Conservation (phyloP, 2,113 vertebrate species). For the Progne subis region DNA sequence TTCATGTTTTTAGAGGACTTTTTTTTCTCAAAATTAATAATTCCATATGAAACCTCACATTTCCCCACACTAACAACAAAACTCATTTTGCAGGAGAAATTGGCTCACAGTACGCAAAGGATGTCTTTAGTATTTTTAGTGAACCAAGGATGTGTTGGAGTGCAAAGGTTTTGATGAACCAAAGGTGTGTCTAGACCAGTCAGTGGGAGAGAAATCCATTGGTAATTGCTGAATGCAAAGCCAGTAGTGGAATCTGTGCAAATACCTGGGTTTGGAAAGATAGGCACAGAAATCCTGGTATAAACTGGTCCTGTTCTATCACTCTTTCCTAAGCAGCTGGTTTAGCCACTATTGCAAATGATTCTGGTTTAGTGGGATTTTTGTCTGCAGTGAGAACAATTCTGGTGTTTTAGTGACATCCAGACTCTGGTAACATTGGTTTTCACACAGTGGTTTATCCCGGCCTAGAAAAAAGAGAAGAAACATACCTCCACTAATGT, state of each 20-base stretch:
- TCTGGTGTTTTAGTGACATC: neutral
- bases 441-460: neutral
- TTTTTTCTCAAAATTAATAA: neutral
- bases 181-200: neutral
- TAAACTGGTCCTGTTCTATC: neutral
- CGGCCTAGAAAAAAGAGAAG: neutral
- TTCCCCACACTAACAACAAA: neutral
- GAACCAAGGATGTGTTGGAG: neutral
- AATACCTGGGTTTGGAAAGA: neutral
- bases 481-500: no score
- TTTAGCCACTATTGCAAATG: neutral
- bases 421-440: neutral
- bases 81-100: neutral
- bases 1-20: neutral
- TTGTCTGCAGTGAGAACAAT: neutral
- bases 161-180: neutral
- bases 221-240: neutral
- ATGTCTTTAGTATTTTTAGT: neutral
- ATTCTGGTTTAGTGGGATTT: neutral
- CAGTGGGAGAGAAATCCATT: neutral
- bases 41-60: neutral
- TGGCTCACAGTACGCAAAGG: neutral
- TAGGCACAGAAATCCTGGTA: neutral
- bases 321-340: fast-evolving
- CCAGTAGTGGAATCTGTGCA: neutral